A percentile compares a stretch with the other conserved stretches of the same genome.
These are phyloP conservation scores for Peromyscus attwateri DNA, from an alignment of 2,797 vertebrate species.

Conservation along the genomic window DNA sequence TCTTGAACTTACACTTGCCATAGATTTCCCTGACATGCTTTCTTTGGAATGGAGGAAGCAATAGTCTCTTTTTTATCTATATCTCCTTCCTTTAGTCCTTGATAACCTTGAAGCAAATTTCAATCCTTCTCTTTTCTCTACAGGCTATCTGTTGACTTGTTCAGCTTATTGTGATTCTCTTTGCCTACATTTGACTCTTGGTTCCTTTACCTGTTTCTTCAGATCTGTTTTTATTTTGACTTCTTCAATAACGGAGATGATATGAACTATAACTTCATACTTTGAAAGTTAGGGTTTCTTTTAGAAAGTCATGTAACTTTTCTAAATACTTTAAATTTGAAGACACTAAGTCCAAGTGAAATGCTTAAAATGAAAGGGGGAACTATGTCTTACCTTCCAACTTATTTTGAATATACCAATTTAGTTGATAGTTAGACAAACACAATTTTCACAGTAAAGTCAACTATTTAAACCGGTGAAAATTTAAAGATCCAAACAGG, in stretches of 20 bases:
- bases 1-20: slow-evolving; percentile 47
- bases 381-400: not conserved
- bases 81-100: not conserved
- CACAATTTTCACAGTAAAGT: not conserved
- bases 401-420: not conserved
- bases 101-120: not conserved
- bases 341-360: not conserved
- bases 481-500: not conserved
- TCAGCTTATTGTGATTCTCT: not conserved
- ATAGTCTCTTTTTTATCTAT: not conserved
- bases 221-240: not conserved
- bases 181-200: not conserved
- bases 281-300: not conserved
- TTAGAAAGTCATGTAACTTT: not conserved
- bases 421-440: slow-evolving; percentile 32
- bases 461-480: not conserved
- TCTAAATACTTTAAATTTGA: slow-evolving; percentile 45
- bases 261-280: not conserved
- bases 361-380: slow-evolving; percentile 17
- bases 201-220: not conserved
- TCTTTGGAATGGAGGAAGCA: not conserved
- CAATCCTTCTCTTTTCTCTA: not conserved
- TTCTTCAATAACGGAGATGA: not conserved
- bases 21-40: slow-evolving; percentile 52
- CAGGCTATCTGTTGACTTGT: not conserved